Evolutionary conservation across 2,797 vertebrate genomes (phyloP).

Genomic region (Caiman crocodilus): DNA sequence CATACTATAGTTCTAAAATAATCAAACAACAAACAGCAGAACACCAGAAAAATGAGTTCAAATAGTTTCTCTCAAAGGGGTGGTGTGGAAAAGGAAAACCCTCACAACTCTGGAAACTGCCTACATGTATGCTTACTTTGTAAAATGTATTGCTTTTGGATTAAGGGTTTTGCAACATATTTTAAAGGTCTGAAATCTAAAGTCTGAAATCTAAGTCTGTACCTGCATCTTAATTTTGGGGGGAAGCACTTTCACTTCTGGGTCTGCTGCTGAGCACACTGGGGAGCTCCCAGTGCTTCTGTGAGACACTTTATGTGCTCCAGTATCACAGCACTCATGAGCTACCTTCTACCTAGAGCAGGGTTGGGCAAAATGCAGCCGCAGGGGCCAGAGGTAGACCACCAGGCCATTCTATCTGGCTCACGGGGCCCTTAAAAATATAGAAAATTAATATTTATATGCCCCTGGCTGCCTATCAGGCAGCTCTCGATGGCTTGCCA

Average conservation of each 20-base stretch:
- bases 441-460: no score
- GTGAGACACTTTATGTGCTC: no score
- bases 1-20: neutral
- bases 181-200: neutral
- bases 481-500: no score
- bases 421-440: no score
- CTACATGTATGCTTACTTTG: neutral
- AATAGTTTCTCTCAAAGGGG: neutral
- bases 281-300: no score
- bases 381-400: no score
- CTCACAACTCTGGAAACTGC: neutral
- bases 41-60: neutral
- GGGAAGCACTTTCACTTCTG: neutral
- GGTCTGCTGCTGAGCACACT: no score
- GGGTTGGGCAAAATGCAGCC: no score
- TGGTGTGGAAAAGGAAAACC: neutral
- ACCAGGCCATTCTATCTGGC: no score
- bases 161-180: neutral
- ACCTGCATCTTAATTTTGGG: neutral
- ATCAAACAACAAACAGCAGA: neutral
- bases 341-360: no score
- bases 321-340: no score
- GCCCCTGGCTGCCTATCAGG: no score
- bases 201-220: neutral
- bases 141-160: slow-evolving; percentile 19